phyloP scores from a whole-genome alignment of 2,797 vertebrate genomes.

The Galago senegalensis region DNA sequence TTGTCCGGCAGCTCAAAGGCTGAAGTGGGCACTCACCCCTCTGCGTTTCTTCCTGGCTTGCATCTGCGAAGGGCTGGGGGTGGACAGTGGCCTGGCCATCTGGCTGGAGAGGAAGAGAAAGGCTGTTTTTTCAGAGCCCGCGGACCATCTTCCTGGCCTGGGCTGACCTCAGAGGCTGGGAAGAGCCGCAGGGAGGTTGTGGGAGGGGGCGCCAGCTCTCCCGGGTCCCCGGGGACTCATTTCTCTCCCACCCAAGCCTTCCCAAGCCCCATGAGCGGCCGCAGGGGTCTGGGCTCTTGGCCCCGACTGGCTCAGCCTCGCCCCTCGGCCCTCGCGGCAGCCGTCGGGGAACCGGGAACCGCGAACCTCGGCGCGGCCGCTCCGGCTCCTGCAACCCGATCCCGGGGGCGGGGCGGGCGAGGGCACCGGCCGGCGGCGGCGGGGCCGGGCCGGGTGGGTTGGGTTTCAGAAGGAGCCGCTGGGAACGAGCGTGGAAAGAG shows the following conservation, averaged over 20 bases:
- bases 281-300: not conserved
- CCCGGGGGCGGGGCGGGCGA: slow-evolving; percentile 70
- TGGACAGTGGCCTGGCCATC: slow-evolving; percentile 95
- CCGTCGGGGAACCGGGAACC: slow-evolving; percentile 11
- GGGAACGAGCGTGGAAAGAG: slow-evolving; percentile 86
- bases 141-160: slow-evolving; percentile 24
- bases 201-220: not conserved
- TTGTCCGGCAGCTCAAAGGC: not conserved
- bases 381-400: slow-evolving; percentile 77
- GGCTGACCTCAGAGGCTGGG: not conserved
- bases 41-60: slow-evolving; percentile 97
- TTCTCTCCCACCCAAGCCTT: not conserved
- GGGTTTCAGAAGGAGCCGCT: slow-evolving; percentile 84
- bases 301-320: not conserved
- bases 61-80: slow-evolving; percentile 95
- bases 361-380: not conserved
- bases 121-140: slow-evolving; percentile 48
- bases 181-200: not conserved
- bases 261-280: not conserved
- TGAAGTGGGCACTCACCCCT: slow-evolving; percentile 92
- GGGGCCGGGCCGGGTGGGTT: slow-evolving; percentile 70
- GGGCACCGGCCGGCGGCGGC: slow-evolving; percentile 72
- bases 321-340: not conserved
- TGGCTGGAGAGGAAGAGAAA: slow-evolving; percentile 90
- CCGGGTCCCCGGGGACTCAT: not conserved